Conservation (phyloP, 2,113 vertebrate genomes). For the Pyrgilauda ruficollis region DNA sequence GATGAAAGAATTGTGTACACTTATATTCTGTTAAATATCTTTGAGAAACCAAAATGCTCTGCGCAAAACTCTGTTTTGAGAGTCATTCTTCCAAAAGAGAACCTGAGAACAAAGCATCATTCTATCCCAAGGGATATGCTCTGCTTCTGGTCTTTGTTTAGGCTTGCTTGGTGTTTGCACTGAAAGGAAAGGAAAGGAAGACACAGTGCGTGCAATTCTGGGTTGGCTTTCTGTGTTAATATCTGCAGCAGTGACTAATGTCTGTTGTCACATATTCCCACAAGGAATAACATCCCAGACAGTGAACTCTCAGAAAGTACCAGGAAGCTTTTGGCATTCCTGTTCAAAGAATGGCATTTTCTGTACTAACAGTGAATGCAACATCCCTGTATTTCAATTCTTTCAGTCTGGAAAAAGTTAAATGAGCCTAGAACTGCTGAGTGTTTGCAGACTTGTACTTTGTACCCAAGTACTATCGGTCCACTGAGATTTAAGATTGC, state of each 20-base stretch:
- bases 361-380: not conserved
- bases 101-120: not conserved
- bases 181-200: not conserved
- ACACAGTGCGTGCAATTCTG: not conserved
- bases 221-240: not conserved
- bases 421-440: not conserved
- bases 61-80: not conserved
- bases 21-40: not conserved
- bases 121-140: not conserved
- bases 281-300: conserved; percentile 8
- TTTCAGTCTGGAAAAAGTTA: not conserved
- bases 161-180: not conserved
- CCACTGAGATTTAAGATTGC: not conserved
- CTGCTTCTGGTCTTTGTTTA: not conserved
- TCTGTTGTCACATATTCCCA: conserved; percentile 51
- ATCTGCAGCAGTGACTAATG: conserved; percentile 34
- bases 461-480: not conserved
- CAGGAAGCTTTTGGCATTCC: not conserved
- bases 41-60: not conserved
- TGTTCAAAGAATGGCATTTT: not conserved
- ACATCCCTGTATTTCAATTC: not conserved
- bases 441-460: not conserved
- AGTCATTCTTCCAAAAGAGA: not conserved
- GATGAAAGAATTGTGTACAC: not conserved
- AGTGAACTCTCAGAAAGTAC: not conserved